A percentile compares a stretch with the other conserved stretches of the same genome.
phyloP scores from a whole-genome alignment of 2,113 vertebrate species.

The Microtus oregoni region DNA sequence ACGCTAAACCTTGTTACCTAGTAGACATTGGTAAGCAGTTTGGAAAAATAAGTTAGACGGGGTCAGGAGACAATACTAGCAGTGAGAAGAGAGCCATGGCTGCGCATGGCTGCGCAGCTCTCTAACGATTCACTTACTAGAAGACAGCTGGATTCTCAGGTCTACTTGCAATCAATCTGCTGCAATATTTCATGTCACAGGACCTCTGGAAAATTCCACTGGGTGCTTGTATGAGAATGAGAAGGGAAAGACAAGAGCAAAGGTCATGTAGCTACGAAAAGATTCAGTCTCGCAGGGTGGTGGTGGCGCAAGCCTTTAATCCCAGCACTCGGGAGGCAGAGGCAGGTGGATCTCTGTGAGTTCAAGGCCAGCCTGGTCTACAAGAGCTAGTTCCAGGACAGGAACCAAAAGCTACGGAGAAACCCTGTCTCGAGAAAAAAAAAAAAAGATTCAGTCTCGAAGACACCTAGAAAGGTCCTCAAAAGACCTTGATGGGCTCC shows the following conservation, averaged over 20 bases:
- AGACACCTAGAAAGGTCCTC: not conserved
- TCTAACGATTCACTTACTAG: not conserved
- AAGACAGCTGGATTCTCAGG: not conserved
- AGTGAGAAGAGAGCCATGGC: not conserved
- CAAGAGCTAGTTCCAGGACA: too few relatives aligned
- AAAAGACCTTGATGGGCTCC: not conserved
- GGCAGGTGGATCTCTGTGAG: too few relatives aligned
- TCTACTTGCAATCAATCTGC: not conserved
- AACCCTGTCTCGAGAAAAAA: too few relatives aligned
- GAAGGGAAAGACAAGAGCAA: not conserved
- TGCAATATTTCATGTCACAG: not conserved
- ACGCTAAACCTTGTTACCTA: not conserved
- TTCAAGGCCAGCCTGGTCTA: too few relatives aligned
- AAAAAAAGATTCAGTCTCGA: not conserved
- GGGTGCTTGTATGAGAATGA: not conserved
- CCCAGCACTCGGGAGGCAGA: too few relatives aligned
- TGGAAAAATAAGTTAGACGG: not conserved
- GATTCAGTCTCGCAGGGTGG: not conserved
- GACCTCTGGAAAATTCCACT: slow-evolving; percentile 45
- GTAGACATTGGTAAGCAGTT: not conserved
- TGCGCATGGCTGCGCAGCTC: not conserved
- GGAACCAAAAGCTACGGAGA: too few relatives aligned
- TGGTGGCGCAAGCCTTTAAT: too few relatives aligned
- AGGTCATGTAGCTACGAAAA: not conserved
- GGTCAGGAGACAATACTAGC: not conserved